Percentiles rank a stretch among this genome's conserved stretches.
These are phyloP conservation scores for Cynaeus angustus DNA, from an alignment of 2,888 invertebrate species.

Conservation along the genomic window DNA sequence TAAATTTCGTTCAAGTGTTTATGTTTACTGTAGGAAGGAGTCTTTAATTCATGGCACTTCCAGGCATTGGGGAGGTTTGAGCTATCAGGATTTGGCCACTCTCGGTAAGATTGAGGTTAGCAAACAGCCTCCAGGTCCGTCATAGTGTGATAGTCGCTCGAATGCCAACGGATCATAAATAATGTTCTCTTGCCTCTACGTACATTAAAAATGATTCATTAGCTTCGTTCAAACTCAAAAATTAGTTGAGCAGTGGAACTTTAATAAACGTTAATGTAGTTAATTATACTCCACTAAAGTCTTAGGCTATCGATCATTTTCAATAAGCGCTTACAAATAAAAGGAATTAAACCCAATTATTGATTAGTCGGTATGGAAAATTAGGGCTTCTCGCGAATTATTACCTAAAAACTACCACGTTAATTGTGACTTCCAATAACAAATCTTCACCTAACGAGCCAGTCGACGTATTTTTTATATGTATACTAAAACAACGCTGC, in stretches of 20 bases:
- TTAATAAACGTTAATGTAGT: slow-evolving; percentile 51
- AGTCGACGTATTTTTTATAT: slow-evolving; percentile 12
- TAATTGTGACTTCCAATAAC: slow-evolving; percentile 30
- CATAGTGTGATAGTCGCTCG: slow-evolving; percentile 50
- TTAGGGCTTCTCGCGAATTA: slow-evolving; percentile 25
- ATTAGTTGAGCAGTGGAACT: slow-evolving; percentile 46
- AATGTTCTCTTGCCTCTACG: slow-evolving; percentile 50
- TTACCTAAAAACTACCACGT: slow-evolving; percentile 12
- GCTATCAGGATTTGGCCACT: slow-evolving; percentile 48
- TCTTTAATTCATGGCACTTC: slow-evolving; percentile 52
- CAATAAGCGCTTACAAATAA: slow-evolving; percentile 44
- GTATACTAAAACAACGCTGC: slow-evolving; percentile 1
- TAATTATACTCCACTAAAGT: slow-evolving; percentile 51
- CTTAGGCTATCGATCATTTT: slow-evolving; percentile 51
- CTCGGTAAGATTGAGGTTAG: slow-evolving; percentile 49
- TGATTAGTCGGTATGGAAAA: slow-evolving; percentile 27
- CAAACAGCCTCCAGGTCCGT: slow-evolving; percentile 52
- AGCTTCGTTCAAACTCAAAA: slow-evolving; percentile 46
- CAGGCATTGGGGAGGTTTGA: slow-evolving; percentile 45
- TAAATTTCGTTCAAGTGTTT: slow-evolving; percentile 50
- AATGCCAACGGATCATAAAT: slow-evolving; percentile 52
- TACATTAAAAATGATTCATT: slow-evolving; percentile 53
- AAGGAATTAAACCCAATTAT: slow-evolving; percentile 32
- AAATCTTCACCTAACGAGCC: slow-evolving; percentile 32
- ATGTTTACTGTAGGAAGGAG: slow-evolving; percentile 48